Conservation (phyloP, 2,888 invertebrate genomes). For the Odontomyia ornata region DNA sequence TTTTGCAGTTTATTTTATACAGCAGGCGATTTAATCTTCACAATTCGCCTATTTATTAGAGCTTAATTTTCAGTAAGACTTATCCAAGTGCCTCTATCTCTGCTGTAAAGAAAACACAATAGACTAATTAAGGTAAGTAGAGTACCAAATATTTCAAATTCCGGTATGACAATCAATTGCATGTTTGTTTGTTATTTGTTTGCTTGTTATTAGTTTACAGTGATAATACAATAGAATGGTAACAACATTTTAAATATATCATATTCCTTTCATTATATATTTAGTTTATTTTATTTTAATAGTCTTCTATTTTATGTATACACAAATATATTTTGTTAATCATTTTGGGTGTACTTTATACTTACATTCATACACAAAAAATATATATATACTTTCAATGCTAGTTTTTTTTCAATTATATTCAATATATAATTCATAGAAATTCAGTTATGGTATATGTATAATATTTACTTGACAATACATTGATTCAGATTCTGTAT, state of each 20-base stretch:
- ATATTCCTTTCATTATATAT: constrained; percentile 35
- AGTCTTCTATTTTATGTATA: constrained; percentile 42
- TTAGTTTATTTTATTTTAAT: constrained; percentile 38
- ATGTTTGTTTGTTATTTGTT: not conserved
- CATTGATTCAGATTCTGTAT: constrained; percentile 17
- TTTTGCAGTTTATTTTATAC: constrained; percentile 14
- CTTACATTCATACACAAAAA: constrained; percentile 45
- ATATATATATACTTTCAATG: constrained; percentile 28
- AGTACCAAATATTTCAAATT: not conserved
- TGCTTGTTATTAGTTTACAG: constrained; percentile 8
- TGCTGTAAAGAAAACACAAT: not conserved
- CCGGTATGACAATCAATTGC: constrained; percentile 1
- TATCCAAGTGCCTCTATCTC: too few relatives aligned
- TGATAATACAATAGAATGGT: constrained; percentile 23
- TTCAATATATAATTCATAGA: constrained; percentile 33
- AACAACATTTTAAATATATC: constrained; percentile 6
- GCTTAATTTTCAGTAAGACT: not conserved
- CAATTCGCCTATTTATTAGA: not conserved
- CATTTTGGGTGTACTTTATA: not conserved
- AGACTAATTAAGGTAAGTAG: not conserved
- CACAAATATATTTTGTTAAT: constrained; percentile 39
- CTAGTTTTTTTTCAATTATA: constrained; percentile 5
- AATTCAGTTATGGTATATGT: constrained; percentile 31
- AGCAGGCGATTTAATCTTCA: not conserved
- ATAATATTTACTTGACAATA: constrained; percentile 18